These are phyloP conservation scores for Altica lythri DNA, from an alignment of 2,888 invertebrate species.

Conservation along the genomic window DNA sequence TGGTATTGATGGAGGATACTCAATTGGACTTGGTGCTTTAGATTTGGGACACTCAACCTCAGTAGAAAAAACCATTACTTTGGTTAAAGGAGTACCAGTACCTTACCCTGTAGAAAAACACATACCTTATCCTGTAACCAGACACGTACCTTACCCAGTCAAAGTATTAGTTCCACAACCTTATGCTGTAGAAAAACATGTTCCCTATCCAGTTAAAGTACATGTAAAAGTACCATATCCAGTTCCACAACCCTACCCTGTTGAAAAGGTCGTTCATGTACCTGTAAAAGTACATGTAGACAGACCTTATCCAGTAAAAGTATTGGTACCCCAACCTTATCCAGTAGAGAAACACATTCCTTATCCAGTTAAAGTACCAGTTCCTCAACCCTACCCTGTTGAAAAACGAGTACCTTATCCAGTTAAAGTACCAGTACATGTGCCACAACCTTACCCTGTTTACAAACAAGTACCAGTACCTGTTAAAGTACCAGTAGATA, in stretches of 20 bases:
- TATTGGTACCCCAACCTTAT: constrained; percentile 78
- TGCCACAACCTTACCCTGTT: constrained; percentile 77
- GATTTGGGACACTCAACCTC: constrained; percentile 57
- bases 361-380: constrained; percentile 75
- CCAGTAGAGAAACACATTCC: constrained; percentile 78
- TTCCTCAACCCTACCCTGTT: constrained; percentile 78
- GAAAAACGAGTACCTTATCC: constrained; percentile 75
- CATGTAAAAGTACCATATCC: constrained; percentile 80
- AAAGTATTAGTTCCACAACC: constrained; percentile 68
- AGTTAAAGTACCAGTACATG: constrained; percentile 76
- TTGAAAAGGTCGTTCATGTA: constrained; percentile 76
- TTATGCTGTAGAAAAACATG: constrained; percentile 74
- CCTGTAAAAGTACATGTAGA: constrained; percentile 73
- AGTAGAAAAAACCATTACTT: constrained; percentile 68
- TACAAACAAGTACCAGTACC: constrained; percentile 70
- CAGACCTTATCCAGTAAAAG: constrained; percentile 79
- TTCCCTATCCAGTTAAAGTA: constrained; percentile 74
- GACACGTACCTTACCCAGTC: constrained; percentile 67
- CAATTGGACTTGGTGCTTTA: constrained; percentile 39
- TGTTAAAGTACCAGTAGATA: constrained; percentile 72
- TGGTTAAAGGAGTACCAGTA: constrained; percentile 68
- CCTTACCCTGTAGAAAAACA: constrained; percentile 69
- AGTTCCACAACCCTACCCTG: constrained; percentile 77
- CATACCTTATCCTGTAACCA: constrained; percentile 69
- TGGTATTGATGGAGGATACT: constrained; percentile 47